phyloP scores from a whole-genome alignment of 2,888 invertebrate genomes.

The Cantharis lateralis region DNA sequence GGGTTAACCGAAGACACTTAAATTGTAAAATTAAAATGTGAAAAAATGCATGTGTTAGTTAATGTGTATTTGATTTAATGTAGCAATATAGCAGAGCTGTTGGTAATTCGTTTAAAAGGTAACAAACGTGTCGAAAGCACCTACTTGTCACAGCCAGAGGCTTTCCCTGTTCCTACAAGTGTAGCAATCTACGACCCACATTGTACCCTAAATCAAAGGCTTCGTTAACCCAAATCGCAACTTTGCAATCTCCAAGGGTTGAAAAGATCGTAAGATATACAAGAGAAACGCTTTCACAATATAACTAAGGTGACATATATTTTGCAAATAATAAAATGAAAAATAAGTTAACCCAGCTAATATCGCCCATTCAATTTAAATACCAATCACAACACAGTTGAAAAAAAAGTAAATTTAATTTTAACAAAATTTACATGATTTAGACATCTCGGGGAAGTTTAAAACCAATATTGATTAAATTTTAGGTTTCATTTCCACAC shows the following conservation, averaged over 20 bases:
- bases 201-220: constrained; percentile 27
- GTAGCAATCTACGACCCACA: constrained; percentile 16
- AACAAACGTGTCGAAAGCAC: constrained; percentile 6
- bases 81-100: not conserved
- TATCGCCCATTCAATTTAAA: not conserved
- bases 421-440: too few species aligned
- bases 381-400: too few species aligned
- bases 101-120: constrained; percentile 5
- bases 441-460: too few species aligned
- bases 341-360: not conserved
- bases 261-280: constrained; percentile 17
- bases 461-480: too few species aligned
- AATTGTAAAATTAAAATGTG: too few species aligned
- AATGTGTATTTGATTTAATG: not conserved
- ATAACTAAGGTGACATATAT: not conserved
- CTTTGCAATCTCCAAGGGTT: constrained; percentile 27
- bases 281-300: constrained; percentile 2
- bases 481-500: too few species aligned
- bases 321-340: not conserved
- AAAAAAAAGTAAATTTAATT: too few species aligned
- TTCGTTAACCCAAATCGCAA: constrained; percentile 30
- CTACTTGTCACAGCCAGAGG: constrained; percentile 1
- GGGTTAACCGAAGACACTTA: too few species aligned
- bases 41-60: not conserved
- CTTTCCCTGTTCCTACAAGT: not conserved